These are phyloP conservation scores for Frankliniella intonsa DNA, from an alignment of 2,888 invertebrate species.

Conservation along the genomic window DNA sequence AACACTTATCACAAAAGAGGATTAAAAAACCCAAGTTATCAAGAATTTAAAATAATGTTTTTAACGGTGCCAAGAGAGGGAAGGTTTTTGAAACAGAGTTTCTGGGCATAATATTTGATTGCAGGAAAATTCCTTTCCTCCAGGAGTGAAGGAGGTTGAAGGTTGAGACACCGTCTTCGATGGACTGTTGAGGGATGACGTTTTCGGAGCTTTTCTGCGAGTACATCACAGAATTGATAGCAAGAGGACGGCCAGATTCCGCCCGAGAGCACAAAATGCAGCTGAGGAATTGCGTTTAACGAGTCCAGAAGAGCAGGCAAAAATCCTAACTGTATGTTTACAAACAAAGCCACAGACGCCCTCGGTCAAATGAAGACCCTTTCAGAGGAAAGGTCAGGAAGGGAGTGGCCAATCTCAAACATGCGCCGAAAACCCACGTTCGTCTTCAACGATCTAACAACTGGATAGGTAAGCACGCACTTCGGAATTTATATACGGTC, in stretches of 20 bases:
- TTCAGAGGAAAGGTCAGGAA: neutral
- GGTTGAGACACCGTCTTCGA: constrained; percentile 33
- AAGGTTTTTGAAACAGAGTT: constrained; percentile 53
- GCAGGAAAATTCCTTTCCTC: constrained; percentile 85
- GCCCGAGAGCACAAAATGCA: neutral
- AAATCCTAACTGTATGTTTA: neutral
- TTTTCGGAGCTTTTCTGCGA: neutral
- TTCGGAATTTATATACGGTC: neutral
- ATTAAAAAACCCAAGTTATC: constrained; percentile 40
- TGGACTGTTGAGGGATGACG: neutral
- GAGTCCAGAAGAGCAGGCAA: neutral
- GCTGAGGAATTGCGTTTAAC: neutral
- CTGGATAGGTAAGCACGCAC: too few species aligned
- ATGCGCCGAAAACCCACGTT: too few species aligned
- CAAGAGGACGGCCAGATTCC: neutral
- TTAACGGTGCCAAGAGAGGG: constrained; percentile 39
- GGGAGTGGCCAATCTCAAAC: neutral
- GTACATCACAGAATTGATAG: neutral
- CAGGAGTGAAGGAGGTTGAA: constrained; percentile 68
- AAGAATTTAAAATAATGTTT: constrained; percentile 36
- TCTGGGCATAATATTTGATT: constrained; percentile 83
- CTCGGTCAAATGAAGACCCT: neutral
- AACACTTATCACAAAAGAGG: constrained; percentile 30
- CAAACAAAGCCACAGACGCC: constrained; percentile 10
- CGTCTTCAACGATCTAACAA: too few species aligned